These are phyloP conservation scores for Drosophila yakuba DNA, from an alignment of 1,140 invertebrate genomes.

Conservation along the genomic window DNA sequence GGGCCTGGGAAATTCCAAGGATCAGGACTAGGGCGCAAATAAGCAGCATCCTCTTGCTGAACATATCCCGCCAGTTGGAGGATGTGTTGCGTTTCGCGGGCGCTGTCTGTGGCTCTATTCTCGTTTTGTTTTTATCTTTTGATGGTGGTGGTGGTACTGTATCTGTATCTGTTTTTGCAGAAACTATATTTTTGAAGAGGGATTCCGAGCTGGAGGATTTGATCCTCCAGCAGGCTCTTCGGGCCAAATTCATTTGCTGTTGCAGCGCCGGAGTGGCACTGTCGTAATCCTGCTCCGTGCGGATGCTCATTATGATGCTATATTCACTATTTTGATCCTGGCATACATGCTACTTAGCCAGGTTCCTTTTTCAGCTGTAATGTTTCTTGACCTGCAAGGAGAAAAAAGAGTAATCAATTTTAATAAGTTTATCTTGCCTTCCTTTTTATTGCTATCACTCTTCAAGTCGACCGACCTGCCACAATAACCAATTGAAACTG, in stretches of 20 bases:
- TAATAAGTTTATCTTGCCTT: background rate
- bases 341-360: slow-evolving; percentile 43
- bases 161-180: slow-evolving; percentile 24
- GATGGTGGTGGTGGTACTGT: slow-evolving; percentile 28
- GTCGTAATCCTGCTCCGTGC: slow-evolving; percentile 75
- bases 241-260: slow-evolving; percentile 80
- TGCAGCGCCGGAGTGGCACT: slow-evolving; percentile 70
- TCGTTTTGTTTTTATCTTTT: slow-evolving; percentile 24
- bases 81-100: slow-evolving; percentile 5
- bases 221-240: slow-evolving; percentile 75
- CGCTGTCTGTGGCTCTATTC: slow-evolving; percentile 12
- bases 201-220: slow-evolving; percentile 3
- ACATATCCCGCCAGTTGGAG: background rate
- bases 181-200: slow-evolving; percentile 36
- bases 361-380: slow-evolving; percentile 1
- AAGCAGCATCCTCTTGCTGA: slow-evolving; percentile 44
- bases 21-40: slow-evolving; percentile 60
- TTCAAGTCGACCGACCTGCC: slow-evolving; percentile 76
- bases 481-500: slow-evolving; percentile 82
- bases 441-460: slow-evolving; percentile 20
- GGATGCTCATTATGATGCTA: slow-evolving; percentile 51
- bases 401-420: slow-evolving; percentile 30
- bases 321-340: slow-evolving; percentile 33
- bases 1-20: slow-evolving; percentile 56
- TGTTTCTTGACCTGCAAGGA: slow-evolving; percentile 20